Conservation (phyloP, 2,113 vertebrate genomes). For the Illadopsis cleaveri region DNA sequence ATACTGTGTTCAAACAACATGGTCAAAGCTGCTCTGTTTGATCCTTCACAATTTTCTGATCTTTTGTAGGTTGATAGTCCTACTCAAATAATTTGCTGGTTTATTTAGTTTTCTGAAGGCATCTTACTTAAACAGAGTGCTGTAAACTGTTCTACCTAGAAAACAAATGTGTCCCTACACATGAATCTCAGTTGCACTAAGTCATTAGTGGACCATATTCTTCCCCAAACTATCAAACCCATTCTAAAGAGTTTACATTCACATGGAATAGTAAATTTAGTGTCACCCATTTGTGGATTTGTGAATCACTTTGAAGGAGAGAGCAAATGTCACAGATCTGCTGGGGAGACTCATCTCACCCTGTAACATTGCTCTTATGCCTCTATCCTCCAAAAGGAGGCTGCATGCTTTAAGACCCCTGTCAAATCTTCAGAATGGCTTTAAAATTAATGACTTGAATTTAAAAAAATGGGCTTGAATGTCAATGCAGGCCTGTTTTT, state of each 20-base stretch:
- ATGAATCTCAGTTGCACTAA: not conserved
- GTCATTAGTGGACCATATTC: not conserved
- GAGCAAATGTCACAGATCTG: not conserved
- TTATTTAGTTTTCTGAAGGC: not conserved
- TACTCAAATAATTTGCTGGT: not conserved
- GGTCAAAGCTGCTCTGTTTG: not conserved
- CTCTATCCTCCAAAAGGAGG: not conserved
- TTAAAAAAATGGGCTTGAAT: not conserved
- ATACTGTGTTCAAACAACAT: not conserved
- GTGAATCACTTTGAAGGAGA: not conserved
- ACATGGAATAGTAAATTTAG: not conserved
- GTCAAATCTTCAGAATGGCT: not conserved
- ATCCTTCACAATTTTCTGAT: not conserved
- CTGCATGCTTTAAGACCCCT: not conserved
- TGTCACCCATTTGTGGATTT: not conserved
- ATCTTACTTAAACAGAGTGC: not conserved
- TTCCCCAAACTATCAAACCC: not conserved
- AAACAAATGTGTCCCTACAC: not conserved
- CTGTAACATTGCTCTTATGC: fast-evolving
- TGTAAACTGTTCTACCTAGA: not conserved
- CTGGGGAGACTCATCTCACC: not conserved
- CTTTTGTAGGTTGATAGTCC: not conserved
- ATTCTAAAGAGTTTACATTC: not conserved
- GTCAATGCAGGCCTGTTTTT: not conserved
- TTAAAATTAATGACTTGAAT: not conserved